A percentile compares a stretch with the other conserved stretches of the same genome.
Conservation (phyloP, 2,113 vertebrate species). For the Quiscalus mexicanus region DNA sequence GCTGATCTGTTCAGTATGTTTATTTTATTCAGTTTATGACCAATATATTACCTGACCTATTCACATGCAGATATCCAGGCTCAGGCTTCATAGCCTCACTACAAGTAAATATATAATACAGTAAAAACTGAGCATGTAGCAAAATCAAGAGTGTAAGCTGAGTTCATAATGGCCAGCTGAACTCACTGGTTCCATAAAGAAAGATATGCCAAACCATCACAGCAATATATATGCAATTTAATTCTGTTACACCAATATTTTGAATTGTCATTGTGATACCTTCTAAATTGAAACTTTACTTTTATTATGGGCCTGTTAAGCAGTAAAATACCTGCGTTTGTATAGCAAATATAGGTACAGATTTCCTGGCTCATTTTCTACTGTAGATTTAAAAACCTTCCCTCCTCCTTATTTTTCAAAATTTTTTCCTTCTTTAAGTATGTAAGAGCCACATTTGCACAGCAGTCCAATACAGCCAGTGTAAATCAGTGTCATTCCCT, state of each 20-base stretch:
- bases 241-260: background rate
- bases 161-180: background rate
- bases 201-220: background rate
- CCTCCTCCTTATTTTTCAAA: background rate
- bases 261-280: background rate
- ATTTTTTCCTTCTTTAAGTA: background rate
- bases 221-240: background rate
- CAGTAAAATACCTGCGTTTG: background rate
- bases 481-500: slow-evolving; percentile 16
- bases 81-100: background rate
- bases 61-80: background rate
- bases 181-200: background rate
- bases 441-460: background rate
- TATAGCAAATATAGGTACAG: background rate
- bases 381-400: background rate
- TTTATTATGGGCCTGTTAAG: background rate
- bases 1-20: background rate
- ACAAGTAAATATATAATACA: background rate
- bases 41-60: background rate
- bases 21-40: slow-evolving; percentile 8
- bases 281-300: background rate
- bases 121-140: background rate
- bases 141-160: background rate
- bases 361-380: background rate
- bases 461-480: background rate